Evolutionary conservation across 2,888 invertebrate species (phyloP), one percentile per base, ranked within the genome.

Genomic region (Doris montereyensis): DNA sequence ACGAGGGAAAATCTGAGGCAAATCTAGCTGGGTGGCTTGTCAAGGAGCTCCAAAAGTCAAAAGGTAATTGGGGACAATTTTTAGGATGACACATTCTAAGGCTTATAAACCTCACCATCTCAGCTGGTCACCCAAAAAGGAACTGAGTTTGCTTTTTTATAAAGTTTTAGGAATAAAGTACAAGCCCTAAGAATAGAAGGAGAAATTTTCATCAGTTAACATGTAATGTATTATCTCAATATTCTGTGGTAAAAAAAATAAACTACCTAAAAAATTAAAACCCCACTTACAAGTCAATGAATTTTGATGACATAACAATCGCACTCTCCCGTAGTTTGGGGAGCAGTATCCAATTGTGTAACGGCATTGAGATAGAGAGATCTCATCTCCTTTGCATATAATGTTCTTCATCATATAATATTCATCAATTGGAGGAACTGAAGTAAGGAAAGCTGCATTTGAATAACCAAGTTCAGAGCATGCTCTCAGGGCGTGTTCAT

Each of bases 401-500:
- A 86, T 30, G 52, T 81, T 82, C 2, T 83, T 84, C 26, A 85
- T 79, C 60, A 82, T 35, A 32, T 71, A 57, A 67, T 62, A 76
- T 5, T 3, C 0, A 24, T 17, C 13, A 30, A 24, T 10, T 5
- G 28, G 17, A 2, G 17, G 2, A 24, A 28, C 30, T 35, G 71
- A 57, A 21, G 21, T 68, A 68, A 78, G 24, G 32, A 79, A 13
- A 57, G 80, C 70, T 10, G 79, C 79, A 21, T 76, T 24, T 52
- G 10, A 57, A 76, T 81, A 95, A 5, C 95, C 95, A 28, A 95
- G 88, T 86, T 95, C 95, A 76, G 92, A 93, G 86, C 95, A 95
- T 0, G 94, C 93, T 0, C 95, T 94, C 84, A 58, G 73, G 0
- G 95, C 95, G 85, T 94, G 94, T 13, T 90, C 92, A 81, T 95